Evolutionary conservation across 1,140 invertebrate genomes (phyloP).

Genomic region (Leptinotarsa defecta): DNA sequence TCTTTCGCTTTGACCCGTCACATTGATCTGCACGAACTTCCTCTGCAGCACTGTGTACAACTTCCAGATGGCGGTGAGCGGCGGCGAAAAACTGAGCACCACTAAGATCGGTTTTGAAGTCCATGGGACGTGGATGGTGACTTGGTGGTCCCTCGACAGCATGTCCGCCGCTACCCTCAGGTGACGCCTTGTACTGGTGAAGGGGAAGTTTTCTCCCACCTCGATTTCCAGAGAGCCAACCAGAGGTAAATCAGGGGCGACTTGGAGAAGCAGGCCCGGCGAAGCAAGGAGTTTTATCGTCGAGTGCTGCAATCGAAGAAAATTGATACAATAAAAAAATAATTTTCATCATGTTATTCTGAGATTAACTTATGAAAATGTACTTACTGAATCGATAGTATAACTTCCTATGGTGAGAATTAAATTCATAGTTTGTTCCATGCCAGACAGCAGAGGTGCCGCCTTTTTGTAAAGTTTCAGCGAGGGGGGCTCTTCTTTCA

Average conservation of each 20-base stretch:
- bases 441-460: constrained; percentile 66
- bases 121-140: constrained; percentile 77
- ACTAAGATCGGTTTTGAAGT: constrained; percentile 69
- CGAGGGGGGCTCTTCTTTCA: constrained; percentile 62
- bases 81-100: constrained; percentile 77
- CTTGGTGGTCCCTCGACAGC: constrained; percentile 74
- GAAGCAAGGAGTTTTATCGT: constrained; percentile 64
- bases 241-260: constrained; percentile 50
- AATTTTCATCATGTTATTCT: neutral
- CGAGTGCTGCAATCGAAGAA: constrained; percentile 51
- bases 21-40: constrained; percentile 80
- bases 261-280: constrained; percentile 61
- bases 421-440: constrained; percentile 71
- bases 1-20: constrained; percentile 64
- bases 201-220: constrained; percentile 70
- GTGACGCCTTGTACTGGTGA: constrained; percentile 66
- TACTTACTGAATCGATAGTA: constrained; percentile 49
- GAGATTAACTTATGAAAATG: constrained; percentile 13
- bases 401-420: constrained; percentile 71
- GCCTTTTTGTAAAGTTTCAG: constrained; percentile 59
- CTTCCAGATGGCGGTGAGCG: constrained; percentile 77
- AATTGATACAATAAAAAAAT: neutral
- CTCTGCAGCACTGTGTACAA: constrained; percentile 80
- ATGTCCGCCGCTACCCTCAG: constrained; percentile 74
- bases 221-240: constrained; percentile 65